Percentiles rank a stretch among this genome's conserved stretches.
Evolutionary conservation across 2,797 vertebrate species (phyloP).

Genomic region (Sarcophilus harrisii): DNA sequence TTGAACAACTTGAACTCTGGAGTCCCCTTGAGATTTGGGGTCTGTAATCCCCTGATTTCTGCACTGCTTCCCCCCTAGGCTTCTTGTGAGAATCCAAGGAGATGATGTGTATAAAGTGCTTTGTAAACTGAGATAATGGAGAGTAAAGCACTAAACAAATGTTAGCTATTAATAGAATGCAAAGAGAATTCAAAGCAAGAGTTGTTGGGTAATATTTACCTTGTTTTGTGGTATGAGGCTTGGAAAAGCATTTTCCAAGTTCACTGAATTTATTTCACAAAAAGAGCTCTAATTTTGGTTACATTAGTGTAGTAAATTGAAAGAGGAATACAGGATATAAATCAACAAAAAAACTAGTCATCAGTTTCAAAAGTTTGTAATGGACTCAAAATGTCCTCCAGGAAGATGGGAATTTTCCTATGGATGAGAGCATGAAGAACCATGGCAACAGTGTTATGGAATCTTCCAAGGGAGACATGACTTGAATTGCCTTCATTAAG

Average conservation of each 20-base stretch:
- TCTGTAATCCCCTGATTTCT: background rate
- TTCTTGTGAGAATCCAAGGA: background rate
- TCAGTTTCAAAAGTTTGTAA: slow-evolving; percentile 52
- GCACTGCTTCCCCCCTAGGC: background rate
- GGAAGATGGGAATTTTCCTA: background rate
- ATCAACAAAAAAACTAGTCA: slow-evolving; percentile 53
- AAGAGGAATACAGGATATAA: background rate
- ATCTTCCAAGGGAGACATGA: background rate
- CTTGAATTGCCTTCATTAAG: background rate
- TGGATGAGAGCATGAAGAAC: background rate
- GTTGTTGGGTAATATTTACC: background rate
- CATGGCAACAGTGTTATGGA: background rate
- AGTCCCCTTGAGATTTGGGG: background rate
- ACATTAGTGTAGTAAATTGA: slow-evolving; percentile 18
- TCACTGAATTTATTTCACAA: slow-evolving; percentile 24
- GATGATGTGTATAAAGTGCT: background rate
- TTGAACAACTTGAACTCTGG: background rate
- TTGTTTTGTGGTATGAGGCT: background rate
- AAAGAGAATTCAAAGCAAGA: slow-evolving; percentile 33
- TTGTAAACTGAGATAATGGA: background rate
- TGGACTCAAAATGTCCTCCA: background rate
- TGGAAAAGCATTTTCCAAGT: background rate
- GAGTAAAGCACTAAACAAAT: background rate
- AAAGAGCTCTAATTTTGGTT: slow-evolving; percentile 46
- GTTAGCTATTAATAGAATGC: background rate